Evolutionary conservation across 2,113 vertebrate genomes (phyloP).

Genomic region (Sapajus apella): DNA sequence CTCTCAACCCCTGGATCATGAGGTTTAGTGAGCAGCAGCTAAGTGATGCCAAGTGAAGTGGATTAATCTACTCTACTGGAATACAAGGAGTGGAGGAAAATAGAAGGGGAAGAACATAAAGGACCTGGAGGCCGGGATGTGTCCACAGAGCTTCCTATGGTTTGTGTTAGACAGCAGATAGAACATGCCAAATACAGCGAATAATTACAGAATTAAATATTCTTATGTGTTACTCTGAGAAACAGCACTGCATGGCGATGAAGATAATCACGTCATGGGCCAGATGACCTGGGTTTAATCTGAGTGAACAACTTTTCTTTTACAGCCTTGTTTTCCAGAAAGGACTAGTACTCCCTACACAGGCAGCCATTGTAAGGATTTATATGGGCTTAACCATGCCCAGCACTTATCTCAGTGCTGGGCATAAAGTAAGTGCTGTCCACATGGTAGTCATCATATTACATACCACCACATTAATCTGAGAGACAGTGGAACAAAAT

Average conservation of each 20-base stretch:
- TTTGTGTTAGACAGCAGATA: background rate
- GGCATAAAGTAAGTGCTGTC: background rate
- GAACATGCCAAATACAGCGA: too few relatives aligned
- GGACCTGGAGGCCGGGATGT: background rate
- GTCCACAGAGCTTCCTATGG: background rate
- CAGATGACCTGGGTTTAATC: background rate
- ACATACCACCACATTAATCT: background rate
- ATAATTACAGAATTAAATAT: background rate
- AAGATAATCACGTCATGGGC: background rate
- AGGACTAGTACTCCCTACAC: background rate
- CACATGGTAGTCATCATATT: background rate
- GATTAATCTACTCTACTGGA: background rate
- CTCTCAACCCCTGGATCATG: background rate
- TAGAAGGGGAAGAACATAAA: background rate
- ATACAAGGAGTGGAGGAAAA: background rate
- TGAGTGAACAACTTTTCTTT: background rate
- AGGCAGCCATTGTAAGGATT: background rate
- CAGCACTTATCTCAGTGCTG: background rate
- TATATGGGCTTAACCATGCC: background rate
- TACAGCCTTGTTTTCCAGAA: background rate
- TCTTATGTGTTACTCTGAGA: background rate
- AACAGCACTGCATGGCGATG: background rate
- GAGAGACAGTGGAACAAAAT: background rate
- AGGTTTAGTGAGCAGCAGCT: background rate
- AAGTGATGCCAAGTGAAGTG: background rate